Base-by-base conservation (phyloP, 2,797 vertebrate species). In the Poecilia wingei region DNA sequence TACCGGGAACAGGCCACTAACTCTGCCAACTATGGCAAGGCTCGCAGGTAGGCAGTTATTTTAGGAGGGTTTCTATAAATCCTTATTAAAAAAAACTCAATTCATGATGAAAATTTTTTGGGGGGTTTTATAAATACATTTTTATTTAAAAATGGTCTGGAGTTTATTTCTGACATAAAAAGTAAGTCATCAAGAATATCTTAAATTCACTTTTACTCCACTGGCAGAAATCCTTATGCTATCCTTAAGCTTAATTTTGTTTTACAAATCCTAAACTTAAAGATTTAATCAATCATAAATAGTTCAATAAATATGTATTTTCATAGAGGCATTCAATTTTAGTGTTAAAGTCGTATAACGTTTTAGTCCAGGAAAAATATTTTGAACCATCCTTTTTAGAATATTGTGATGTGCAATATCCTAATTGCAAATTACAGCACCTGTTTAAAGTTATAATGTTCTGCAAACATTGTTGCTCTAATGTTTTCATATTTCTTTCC, bases 1-100 rank as follows among this genome's bases (percentile, higher is more conserved):
- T 99, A 99, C 94, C 91, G 97, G 74, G 98, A 99, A 13, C 98
- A 99, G 93, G 97, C 98, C 51, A 97, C 96, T 0, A 97, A 99
- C 82, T 97, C 98, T 0, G 95, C 97, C 9, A 99, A 99, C 96
- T 99, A 98, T 0, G 98, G 98, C 39, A 99, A 99, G 86, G 98
- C 98, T 8, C 98, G 98, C 95, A 99, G 98, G 98, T 99, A 89
- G 6, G 79, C 47, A 78, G 25, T 55, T 3, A 80, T 77, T 79
- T 59, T 22, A 64, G 59, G 6, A 28, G 33, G 16, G 3, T 69
- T 51, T 51, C 71, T 22, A 10, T 13, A 49, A 20, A 36, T 13
- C 71, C 16, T 51, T 49, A 8, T 41, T 39, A 33, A 72, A 72
- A 51, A 1, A 14, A 47, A 51, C 13, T 51, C 33, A 20, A 14